These are phyloP conservation scores for Leptinotarsa juncta DNA, from an alignment of 2,888 invertebrate genomes.

Conservation along the genomic window DNA sequence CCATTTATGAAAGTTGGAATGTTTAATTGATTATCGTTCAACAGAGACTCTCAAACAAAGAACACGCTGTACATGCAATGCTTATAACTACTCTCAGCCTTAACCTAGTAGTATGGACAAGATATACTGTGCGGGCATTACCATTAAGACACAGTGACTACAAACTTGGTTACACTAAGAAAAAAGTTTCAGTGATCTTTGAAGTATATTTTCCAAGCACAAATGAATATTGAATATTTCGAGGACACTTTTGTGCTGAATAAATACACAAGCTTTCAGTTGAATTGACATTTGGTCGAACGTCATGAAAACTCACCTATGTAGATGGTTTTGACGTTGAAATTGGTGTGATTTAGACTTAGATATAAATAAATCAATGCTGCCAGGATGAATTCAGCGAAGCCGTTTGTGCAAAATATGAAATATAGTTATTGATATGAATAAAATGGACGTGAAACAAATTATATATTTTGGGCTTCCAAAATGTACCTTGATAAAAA, in stretches of 20 bases:
- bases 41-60: neutral
- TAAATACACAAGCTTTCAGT: neutral
- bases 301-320: neutral
- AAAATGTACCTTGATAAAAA: neutral
- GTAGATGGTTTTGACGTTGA: neutral
- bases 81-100: slow-evolving; percentile 40
- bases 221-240: neutral
- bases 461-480: neutral
- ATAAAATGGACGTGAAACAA: neutral
- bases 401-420: too few relatives aligned
- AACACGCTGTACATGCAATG: slow-evolving; percentile 20
- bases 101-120: slow-evolving; percentile 60
- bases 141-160: slow-evolving; percentile 37
- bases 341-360: neutral
- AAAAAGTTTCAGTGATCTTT: neutral
- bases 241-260: neutral
- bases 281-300: slow-evolving; percentile 8
- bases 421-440: neutral
- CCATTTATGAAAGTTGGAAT: neutral
- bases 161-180: slow-evolving; percentile 9
- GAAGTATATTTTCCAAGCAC: neutral
- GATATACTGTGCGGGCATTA: slow-evolving; percentile 65
- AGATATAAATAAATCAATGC: too few relatives aligned
- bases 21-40: neutral
- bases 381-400: too few relatives aligned